A percentile compares a stretch with the other conserved stretches of the same genome.
Evolutionary conservation across 2,888 invertebrate species (phyloP).

Genomic region (Lasius fuliginosus): DNA sequence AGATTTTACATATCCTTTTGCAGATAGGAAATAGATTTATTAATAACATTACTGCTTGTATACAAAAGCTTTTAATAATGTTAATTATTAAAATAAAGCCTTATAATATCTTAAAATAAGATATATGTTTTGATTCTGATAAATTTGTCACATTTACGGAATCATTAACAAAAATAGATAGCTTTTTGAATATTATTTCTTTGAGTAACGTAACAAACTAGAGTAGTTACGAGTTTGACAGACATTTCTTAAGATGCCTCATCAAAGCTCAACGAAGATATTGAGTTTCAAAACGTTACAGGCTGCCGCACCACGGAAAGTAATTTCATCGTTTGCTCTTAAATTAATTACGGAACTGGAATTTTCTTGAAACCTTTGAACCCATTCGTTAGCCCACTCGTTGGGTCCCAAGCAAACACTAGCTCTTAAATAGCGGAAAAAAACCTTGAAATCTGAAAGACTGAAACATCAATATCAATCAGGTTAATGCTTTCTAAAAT

Average conservation of each 20-base stretch:
- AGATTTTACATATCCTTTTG: neutral
- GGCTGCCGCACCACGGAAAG: constrained; percentile 27
- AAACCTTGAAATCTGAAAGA: neutral
- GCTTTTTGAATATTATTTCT: constrained; percentile 31
- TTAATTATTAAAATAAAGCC: neutral
- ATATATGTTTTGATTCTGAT: neutral
- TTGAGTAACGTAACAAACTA: constrained; percentile 44
- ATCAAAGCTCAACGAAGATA: constrained; percentile 52
- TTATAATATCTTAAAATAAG: neutral
- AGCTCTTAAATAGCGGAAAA: constrained; percentile 30
- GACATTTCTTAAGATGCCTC: constrained; percentile 49
- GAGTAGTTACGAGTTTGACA: constrained; percentile 25
- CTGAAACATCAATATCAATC: constrained; percentile 5
- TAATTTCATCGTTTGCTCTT: constrained; percentile 55
- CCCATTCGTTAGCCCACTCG: constrained; percentile 44
- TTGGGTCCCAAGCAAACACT: constrained; percentile 18
- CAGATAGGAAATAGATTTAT: neutral
- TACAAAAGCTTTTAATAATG: neutral
- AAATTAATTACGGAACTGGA: constrained; percentile 52
- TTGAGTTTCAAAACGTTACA: constrained; percentile 45
- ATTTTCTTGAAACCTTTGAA: constrained; percentile 53
- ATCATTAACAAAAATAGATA: constrained; percentile 8
- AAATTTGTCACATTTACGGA: neutral
- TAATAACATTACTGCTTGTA: neutral
- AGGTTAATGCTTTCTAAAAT: neutral